A percentile compares a stretch with the other conserved stretches of the same genome.
Evolutionary conservation across 2,888 invertebrate species (phyloP).

Genomic region (Cephus spinipes): DNA sequence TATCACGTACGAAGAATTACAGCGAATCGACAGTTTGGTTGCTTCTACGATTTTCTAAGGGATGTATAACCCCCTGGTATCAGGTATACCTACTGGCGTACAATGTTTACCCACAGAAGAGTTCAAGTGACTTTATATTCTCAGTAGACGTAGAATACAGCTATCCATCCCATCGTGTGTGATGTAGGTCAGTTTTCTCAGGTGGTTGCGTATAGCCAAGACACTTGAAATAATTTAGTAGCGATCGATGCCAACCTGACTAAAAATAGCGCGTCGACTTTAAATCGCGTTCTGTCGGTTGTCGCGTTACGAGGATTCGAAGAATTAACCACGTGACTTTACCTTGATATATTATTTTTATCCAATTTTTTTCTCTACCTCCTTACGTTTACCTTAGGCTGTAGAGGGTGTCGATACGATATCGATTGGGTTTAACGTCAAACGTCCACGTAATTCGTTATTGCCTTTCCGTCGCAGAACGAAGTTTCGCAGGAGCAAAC

Average conservation of each 20-base stretch:
- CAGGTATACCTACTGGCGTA: background rate
- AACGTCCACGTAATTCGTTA: background rate
- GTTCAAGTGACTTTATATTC: background rate
- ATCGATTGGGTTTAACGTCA: background rate
- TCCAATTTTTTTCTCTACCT: background rate
- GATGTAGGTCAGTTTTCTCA: conserved; percentile 64
- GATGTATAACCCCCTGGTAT: background rate
- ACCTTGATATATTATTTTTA: background rate
- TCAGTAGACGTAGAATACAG: background rate
- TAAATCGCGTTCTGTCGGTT: background rate
- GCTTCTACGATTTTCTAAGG: background rate
- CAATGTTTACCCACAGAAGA: background rate
- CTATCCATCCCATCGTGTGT: conserved; percentile 9
- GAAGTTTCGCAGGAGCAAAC: background rate
- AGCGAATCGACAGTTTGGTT: background rate
- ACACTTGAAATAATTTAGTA: conserved; percentile 65
- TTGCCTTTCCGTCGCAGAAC: background rate
- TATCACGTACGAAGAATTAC: background rate
- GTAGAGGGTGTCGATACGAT: background rate
- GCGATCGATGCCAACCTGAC: conserved; percentile 60
- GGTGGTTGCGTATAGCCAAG: conserved; percentile 51
- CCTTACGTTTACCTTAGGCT: background rate
- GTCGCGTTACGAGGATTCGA: background rate
- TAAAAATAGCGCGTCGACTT: conserved; percentile 53
- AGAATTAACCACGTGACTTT: background rate